These are phyloP conservation scores for Diplazon laetatorius DNA, from an alignment of 2,888 invertebrate species.

Conservation along the genomic window DNA sequence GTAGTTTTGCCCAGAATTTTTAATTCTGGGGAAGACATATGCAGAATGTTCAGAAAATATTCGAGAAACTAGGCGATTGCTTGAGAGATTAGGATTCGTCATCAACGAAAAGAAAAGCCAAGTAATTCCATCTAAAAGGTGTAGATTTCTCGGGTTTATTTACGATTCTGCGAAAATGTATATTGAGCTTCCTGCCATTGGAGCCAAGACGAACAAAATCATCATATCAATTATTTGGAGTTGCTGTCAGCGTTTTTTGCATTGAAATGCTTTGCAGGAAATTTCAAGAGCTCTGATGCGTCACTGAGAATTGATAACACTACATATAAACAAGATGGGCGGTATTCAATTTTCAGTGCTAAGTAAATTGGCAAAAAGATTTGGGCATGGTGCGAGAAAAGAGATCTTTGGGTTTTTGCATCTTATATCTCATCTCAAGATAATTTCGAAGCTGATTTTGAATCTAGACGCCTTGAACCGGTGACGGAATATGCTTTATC, in stretches of 20 bases:
- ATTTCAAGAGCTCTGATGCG: constrained; percentile 35
- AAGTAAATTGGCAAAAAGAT: constrained; percentile 43
- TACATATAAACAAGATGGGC: no score
- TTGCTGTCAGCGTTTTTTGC: constrained; percentile 47
- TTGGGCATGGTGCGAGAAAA: constrained; percentile 60
- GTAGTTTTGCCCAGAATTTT: constrained; percentile 39
- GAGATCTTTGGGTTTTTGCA: constrained; percentile 55
- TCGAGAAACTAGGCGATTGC: constrained; percentile 18
- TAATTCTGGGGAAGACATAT: constrained; percentile 42
- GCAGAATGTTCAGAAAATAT: constrained; percentile 38
- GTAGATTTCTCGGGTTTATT: constrained; percentile 46
- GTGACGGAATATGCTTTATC: constrained; percentile 58
- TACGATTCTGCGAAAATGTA: constrained; percentile 35
- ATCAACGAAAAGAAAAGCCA: constrained; percentile 54
- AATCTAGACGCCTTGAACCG: constrained; percentile 51
- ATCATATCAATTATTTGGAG: constrained; percentile 46
- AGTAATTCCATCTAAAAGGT: constrained; percentile 20
- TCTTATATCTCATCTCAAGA: constrained; percentile 58
- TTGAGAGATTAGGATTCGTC: constrained; percentile 52
- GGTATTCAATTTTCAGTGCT: constrained; percentile 19
- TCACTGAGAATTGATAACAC: constrained; percentile 56
- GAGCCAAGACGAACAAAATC: constrained; percentile 12
- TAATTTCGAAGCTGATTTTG: constrained; percentile 55
- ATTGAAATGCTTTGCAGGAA: constrained; percentile 44
- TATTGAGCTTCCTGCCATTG: constrained; percentile 51